Evolutionary conservation across 35 echinoderm and acorn worm species (phyloP).

Genomic region (Lytechinus pictus): DNA sequence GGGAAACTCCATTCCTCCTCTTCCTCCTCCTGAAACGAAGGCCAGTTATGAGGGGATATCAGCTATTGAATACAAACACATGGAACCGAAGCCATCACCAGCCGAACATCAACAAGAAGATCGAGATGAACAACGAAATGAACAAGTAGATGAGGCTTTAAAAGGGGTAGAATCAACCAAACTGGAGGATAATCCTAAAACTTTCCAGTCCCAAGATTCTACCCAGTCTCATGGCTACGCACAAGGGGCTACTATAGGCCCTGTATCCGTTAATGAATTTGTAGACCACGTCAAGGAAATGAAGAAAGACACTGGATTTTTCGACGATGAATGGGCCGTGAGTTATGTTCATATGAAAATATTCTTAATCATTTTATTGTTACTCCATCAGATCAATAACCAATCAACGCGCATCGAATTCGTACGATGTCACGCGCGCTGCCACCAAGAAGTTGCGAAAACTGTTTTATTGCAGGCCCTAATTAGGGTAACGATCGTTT

Average conservation of each 20-base stretch:
- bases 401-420: too few relatives aligned
- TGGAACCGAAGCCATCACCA: not conserved
- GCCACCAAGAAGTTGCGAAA: too few relatives aligned
- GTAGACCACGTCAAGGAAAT: slow-evolving; percentile 27
- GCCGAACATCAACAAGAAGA: not conserved
- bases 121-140: not conserved
- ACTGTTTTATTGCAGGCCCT: too few relatives aligned
- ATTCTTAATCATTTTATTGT: too few relatives aligned
- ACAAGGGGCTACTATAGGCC: not conserved
- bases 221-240: not conserved
- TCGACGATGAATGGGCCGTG: slow-evolving; percentile 12
- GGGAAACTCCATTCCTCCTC: not conserved
- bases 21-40: not conserved
- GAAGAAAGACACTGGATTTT: not conserved
- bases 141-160: not conserved
- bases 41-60: not conserved
- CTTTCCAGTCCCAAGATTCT: not conserved
- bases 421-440: too few relatives aligned
- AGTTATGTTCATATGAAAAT: not conserved
- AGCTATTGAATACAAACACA: not conserved
- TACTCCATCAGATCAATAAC: too few relatives aligned
- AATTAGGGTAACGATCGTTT: too few relatives aligned
- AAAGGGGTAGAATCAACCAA: not conserved
- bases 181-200: not conserved
- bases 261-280: not conserved